Evolutionary conservation across 2,113 vertebrate genomes (phyloP), one percentile per base, ranked within the genome.

Genomic region (Helogale parvula): DNA sequence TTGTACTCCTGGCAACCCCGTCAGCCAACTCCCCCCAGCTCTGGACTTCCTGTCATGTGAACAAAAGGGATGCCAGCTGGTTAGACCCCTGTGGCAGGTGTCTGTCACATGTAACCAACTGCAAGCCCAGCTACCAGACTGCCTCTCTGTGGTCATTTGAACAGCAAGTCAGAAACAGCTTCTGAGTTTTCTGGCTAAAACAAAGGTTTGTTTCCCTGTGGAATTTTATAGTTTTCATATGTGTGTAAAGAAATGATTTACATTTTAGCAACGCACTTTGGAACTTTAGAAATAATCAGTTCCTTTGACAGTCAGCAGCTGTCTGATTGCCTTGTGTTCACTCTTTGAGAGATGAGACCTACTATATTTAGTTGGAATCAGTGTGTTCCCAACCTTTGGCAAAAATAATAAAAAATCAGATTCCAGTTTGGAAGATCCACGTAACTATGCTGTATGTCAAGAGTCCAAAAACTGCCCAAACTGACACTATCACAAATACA

Each of bases 231-330:
- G 76, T 80, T 96, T 72, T 84, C 63, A 19, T 71, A 25, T 76
- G 45, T 66, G 72, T 84, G 33, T 92, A 66, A 95, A 88, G 57
- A 97, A 96, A 69, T 81, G 69, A 94, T 94, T 97, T 93, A 89
- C 69, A 96, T 88, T 93, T 97, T 66, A 95, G 96, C 4, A 47
- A 88, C 4, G 35, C 45, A 76, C 60, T 95, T 88, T 91, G 83
- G 68, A 95, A 96, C 50, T 80, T 92, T 5, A 72, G 83, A 96
- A 92, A 52, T 12, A n/a, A n/a, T 41, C 92, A 16, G 29, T 90
- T 96, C 76, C 84, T 96, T 97, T 97, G 96, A 93, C 81, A 96
- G 83, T 90, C 68, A 83, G 76, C 97, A 98, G 97, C 92, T 98
- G 95, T 88, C 50, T 98, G 95, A 97, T 96, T 97, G 90, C 94